A percentile compares a stretch with the other conserved stretches of the same genome.
These are phyloP conservation scores for Blastobasis lacticolella DNA, from an alignment of 2,888 invertebrate species.

Conservation along the genomic window DNA sequence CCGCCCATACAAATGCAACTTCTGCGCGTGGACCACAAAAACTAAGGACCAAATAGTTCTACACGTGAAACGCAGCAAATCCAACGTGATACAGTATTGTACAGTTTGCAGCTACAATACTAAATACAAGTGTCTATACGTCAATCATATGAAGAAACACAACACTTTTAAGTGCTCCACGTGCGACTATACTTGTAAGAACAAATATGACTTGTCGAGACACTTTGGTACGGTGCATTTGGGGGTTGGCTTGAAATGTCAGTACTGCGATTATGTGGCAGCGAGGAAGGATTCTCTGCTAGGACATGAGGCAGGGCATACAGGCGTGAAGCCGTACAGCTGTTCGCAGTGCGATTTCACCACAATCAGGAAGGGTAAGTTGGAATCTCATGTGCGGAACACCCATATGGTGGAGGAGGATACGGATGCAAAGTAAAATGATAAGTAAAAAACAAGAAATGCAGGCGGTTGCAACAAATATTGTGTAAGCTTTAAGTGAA, in stretches of 20 bases:
- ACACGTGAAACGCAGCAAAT: constrained; percentile 46
- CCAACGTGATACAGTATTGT: constrained; percentile 24
- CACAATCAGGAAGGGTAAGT: constrained; percentile 31
- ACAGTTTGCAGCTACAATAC: constrained; percentile 33
- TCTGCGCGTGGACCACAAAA: constrained; percentile 53
- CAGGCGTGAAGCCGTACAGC: constrained; percentile 43
- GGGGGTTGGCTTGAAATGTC: constrained; percentile 39
- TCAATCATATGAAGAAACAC: constrained; percentile 44
- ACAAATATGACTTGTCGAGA: constrained; percentile 43
- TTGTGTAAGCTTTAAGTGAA: no score
- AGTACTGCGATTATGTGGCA: constrained; percentile 39
- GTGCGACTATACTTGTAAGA: constrained; percentile 38
- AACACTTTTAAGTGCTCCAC: constrained; percentile 35
- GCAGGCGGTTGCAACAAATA: no score
- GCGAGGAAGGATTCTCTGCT: constrained; percentile 36
- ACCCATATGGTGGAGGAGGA: no score
- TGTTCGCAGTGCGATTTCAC: constrained; percentile 39
- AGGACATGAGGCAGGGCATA: constrained; percentile 43
- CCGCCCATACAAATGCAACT: constrained; percentile 44
- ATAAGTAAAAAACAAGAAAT: no score
- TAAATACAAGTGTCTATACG: constrained; percentile 39
- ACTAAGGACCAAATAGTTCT: constrained; percentile 52
- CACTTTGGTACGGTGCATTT: constrained; percentile 38
- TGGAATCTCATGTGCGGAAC: constrained; percentile 28
- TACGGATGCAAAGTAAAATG: no score